Base-by-base conservation (phyloP, 1,140 invertebrate species). In the Ectropis grisescens region DNA sequence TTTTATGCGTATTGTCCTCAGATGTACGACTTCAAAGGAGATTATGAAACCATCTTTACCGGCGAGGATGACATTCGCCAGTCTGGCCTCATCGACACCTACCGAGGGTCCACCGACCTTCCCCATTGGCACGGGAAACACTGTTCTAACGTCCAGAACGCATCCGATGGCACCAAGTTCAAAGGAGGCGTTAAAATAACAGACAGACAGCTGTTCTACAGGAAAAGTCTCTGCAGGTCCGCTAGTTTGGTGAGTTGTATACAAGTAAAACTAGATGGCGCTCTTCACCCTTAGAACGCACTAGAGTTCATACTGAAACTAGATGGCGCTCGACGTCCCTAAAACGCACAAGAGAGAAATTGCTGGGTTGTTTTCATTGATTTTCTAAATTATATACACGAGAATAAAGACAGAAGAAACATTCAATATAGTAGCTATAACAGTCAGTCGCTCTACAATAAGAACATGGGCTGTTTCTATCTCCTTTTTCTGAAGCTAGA, bases 91-190 rank as follows among this genome's bases (percentile, higher is more conserved):
- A 86, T 94, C 33, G 91, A 92, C 11, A 93, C 87, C 1, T 94
- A 92, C 67, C 86, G 90, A 29, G 90, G 91, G 0, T 79, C 86
- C 6, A 84, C 85, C 1, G 84, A 87, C 37, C 72, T 95, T 8
- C 88, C 91, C 0, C 92, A 93, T 47, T 95, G 93, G 93, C 60
- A 87, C 0, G 88, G 86, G 22, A 82, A 84, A 13, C 86, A 87
- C 24, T 95, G 93, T 59, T 91, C 89, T 15, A 89, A 90, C 42
- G 87, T 96, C 9, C 85, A 88, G 31, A 86, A 87, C n/a, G 86
- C 91, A 0, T 94, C 91, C 2, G 94, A 96, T 66, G 93, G 92
- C n/a, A 88, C 90, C 3, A 94, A 94, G 64, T 95, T 94, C 59
- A 87, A 84, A 9, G 88, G 91, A 36, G 86, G 86, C 11, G 85